Evolutionary conservation across 2,797 vertebrate species (phyloP).

Genomic region (Ctenosaura bakeri): DNA sequence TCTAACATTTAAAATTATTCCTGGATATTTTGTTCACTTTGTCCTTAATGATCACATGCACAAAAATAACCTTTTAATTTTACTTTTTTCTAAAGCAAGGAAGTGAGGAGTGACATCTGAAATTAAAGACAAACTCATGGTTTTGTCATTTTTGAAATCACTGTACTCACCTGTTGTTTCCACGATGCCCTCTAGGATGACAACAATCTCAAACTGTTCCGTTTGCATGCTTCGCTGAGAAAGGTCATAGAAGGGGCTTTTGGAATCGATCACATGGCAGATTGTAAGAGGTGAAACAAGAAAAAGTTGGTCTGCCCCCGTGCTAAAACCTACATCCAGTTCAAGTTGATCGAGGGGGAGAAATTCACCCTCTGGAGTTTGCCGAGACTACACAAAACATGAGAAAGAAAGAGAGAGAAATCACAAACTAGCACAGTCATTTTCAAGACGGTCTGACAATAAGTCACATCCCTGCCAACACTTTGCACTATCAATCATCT

Average conservation of each 20-base stretch:
- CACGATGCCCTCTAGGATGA: constrained; percentile 98
- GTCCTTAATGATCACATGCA: background rate
- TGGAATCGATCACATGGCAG: constrained; percentile 98
- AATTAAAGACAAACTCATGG: background rate
- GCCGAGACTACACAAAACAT: constrained; percentile 89
- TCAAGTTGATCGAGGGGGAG: constrained; percentile 98
- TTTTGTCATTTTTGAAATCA: background rate
- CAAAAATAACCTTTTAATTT: constrained; percentile 1
- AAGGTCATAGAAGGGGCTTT: constrained; percentile 99
- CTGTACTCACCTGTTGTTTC: constrained; percentile 95
- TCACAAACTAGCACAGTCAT: constrained; percentile 69
- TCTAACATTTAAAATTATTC: constrained; percentile 37
- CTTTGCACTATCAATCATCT: constrained; percentile 75
- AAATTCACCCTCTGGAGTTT: constrained; percentile 99
- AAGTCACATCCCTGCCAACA: constrained; percentile 74
- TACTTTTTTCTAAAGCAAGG: fast-evolving
- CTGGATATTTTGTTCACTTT: constrained; percentile 1
- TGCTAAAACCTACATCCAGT: constrained; percentile 98
- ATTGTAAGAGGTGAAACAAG: constrained; percentile 99
- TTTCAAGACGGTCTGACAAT: constrained; percentile 70
- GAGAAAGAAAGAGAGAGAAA: constrained; percentile 66
- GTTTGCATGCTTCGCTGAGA: constrained; percentile 98
- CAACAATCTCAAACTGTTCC: constrained; percentile 98
- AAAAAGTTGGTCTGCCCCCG: constrained; percentile 98
- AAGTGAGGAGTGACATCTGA: fast-evolving